Conservation (phyloP, 2,113 vertebrate species). For the Climacteris rufus region DNA sequence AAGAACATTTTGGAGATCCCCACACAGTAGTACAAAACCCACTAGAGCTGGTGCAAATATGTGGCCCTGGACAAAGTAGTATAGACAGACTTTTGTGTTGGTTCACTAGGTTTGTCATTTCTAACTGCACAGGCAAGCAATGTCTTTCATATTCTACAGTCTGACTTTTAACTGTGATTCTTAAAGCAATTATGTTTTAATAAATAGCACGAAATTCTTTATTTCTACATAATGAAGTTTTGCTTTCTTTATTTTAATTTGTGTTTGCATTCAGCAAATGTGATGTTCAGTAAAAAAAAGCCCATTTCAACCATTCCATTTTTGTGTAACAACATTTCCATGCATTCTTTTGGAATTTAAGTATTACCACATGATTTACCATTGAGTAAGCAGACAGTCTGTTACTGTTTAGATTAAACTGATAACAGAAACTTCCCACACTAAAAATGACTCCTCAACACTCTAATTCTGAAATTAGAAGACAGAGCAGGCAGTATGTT, state of each 20-base stretch:
- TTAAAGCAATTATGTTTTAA: conserved; percentile 22
- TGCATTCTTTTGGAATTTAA: neutral
- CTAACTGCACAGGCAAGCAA: neutral
- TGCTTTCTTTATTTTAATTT: conserved; percentile 9
- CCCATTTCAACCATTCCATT: neutral
- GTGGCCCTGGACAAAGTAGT: neutral
- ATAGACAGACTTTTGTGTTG: neutral
- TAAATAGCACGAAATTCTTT: conserved; percentile 39
- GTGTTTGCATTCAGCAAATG: neutral
- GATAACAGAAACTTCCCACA: neutral
- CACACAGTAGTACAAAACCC: neutral
- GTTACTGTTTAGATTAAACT: neutral
- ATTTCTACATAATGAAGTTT: conserved; percentile 5
- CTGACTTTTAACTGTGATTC: conserved; percentile 17
- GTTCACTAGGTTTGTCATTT: neutral
- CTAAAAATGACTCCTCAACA: neutral
- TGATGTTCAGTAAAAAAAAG: neutral
- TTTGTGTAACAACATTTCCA: neutral
- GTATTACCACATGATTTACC: neutral
- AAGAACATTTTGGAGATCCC: neutral
- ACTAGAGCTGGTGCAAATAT: neutral
- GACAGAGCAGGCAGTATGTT: neutral
- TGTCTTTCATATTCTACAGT: neutral
- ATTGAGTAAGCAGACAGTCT: neutral
- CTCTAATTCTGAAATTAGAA: neutral